Evolutionary conservation across 1,140 invertebrate species (phyloP), one percentile per base, ranked within the genome.

Genomic region (Lethocerus indicus): DNA sequence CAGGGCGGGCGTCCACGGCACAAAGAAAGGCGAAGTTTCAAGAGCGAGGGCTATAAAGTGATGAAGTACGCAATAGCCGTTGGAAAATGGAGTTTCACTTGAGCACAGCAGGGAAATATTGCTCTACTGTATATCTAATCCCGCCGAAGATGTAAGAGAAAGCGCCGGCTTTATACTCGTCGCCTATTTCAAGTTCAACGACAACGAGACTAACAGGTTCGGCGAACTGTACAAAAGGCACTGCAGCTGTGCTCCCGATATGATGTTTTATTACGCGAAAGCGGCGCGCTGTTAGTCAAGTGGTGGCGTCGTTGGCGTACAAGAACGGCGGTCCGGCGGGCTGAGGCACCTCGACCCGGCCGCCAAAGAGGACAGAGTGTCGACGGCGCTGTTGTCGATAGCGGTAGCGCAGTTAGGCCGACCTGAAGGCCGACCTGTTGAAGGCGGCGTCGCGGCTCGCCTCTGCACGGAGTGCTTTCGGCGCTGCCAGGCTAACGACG

Each of bases 251-350:
- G 71, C 69, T 50, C 64, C 68, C 51, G 72, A 69, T 35, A 64
- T 65, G 4, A 69, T 71, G 54, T 69, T 73, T 50, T 70, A 70
- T 55, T 64, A 74, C 56, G 65, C 63, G 40, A 69, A 71, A 52
- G 70, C 68, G 74, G 72, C 24, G 65, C 68, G 25, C 51, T 61
- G 7, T 28, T 75, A n/a, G 50, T 67, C 7, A 64, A 55, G 58
- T 70, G 42, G 44, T 70, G 16, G 49, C 53, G 35, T 54, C 53
- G 28, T 56, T 62, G 14, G 29, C 47, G 32, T 53, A 51, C 14
- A 57, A 54, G 28, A 47, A 28, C 12, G 28, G 50, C 20, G 21
- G 45, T 13, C 26, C 26, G 18, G 20, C 41, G 24, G 20, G 46
- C 41, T 25, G 6, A 20, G 20, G 21, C 9, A 13, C 3, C 26